Percentiles rank a stretch among this genome's conserved stretches.
phyloP scores from a whole-genome alignment of 2,797 vertebrate species.

The Sebastes iracundus region DNA sequence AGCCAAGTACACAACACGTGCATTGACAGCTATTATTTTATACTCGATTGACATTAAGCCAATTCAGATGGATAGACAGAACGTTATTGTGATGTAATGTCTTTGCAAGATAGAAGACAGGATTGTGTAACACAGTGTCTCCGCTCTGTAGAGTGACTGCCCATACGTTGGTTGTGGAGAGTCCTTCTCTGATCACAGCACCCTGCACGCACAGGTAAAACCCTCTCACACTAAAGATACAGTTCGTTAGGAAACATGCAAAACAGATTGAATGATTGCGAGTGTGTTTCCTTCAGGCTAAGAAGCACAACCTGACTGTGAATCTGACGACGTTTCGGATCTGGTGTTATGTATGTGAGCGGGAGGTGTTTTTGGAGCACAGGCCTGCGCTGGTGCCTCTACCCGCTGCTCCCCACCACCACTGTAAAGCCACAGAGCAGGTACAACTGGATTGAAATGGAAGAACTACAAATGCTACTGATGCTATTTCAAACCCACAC shows the following conservation, averaged over 20 bases:
- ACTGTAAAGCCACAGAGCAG: constrained; percentile 83
- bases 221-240: too few relatives aligned
- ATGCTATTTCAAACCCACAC: background rate
- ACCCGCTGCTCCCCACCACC: constrained; percentile 65
- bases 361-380: constrained; percentile 94
- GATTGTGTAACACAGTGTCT: constrained; percentile 16
- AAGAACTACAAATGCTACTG: background rate
- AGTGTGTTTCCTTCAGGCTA: constrained; percentile 76
- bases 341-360: constrained; percentile 98
- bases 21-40: background rate
- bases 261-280: background rate
- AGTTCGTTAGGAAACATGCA: background rate
- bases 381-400: constrained; percentile 71
- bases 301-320: constrained; percentile 97
- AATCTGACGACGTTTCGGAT: constrained; percentile 96
- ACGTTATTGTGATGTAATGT: background rate
- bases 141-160: constrained; percentile 86
- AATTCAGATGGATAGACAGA: background rate
- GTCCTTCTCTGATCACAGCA: constrained; percentile 96
- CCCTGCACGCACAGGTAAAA: constrained; percentile 94
- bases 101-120: background rate
- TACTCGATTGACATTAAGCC: background rate
- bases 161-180: constrained; percentile 96
- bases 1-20: background rate
- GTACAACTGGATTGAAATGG: constrained; percentile 64